Evolutionary conservation across 2,888 invertebrate genomes (phyloP).

Genomic region (Lordiphosa fenestrarum): DNA sequence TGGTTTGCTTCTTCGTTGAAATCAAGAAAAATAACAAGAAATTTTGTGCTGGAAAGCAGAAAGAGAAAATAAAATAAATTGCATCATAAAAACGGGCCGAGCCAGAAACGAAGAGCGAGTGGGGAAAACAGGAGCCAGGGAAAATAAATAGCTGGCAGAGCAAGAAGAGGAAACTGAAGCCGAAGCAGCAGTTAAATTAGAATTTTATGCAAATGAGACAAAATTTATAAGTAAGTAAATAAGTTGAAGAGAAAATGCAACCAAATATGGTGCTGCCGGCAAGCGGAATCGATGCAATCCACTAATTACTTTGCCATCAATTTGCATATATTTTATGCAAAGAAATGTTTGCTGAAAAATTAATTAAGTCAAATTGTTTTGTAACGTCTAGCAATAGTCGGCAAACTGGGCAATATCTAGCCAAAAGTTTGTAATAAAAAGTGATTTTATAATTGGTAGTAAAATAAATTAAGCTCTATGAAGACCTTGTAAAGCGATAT

Average conservation of each 20-base stretch:
- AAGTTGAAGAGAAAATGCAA: slow-evolving; percentile 13
- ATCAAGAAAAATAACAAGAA: slow-evolving; percentile 67
- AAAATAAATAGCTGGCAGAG: slow-evolving; percentile 31
- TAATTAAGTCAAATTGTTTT: too few species aligned
- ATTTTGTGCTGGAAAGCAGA: slow-evolving; percentile 60
- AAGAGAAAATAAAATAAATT: slow-evolving; percentile 70
- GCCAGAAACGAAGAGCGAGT: slow-evolving; percentile 16
- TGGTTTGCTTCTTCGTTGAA: slow-evolving; percentile 17
- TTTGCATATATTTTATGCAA: slow-evolving; percentile 4
- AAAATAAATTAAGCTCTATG: too few species aligned
- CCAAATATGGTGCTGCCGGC: neutral
- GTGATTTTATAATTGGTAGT: too few species aligned
- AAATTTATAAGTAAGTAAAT: slow-evolving; percentile 41
- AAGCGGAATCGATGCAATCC: too few species aligned
- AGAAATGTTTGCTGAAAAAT: too few species aligned
- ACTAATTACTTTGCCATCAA: slow-evolving; percentile 1
- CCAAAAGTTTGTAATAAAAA: too few species aligned
- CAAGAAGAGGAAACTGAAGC: slow-evolving; percentile 19
- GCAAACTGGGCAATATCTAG: too few species aligned
- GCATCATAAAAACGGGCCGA: slow-evolving; percentile 62
- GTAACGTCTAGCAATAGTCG: too few species aligned
- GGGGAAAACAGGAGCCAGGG: slow-evolving; percentile 9
- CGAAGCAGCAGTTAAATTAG: slow-evolving; percentile 70
- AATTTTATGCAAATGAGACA: slow-evolving; percentile 78
- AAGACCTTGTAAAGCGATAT: too few species aligned